Evolutionary conservation across 2,888 invertebrate genomes (phyloP), one percentile per base, ranked within the genome.

Genomic region (Coleophora deauratella): DNA sequence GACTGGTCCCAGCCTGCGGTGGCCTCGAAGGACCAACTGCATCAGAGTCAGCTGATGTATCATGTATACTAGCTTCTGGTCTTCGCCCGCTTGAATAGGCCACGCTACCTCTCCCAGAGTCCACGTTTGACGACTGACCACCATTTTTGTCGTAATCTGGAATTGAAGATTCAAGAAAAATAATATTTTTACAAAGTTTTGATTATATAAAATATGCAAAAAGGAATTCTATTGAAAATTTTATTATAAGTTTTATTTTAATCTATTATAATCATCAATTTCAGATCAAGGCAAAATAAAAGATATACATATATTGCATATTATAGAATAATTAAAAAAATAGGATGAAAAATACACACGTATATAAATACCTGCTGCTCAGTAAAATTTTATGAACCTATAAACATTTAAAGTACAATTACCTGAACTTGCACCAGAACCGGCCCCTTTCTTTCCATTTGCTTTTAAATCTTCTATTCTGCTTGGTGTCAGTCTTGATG

Each of bases 101-200:
- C 6, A 92, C 93, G 63, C 93, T 93, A n/a, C 93, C 93, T 51
- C 93, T 82, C 12, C 93, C 93, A 0, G 93, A 93, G 70, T 93
- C 93, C 14, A 91, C 91, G 63, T 93, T 92, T 0, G 92, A 92
- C 9, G 91, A 91, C 51, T 91, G 91, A n/a, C 88, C 87, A 4
- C 91, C 91, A 37, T 91, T 88, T 68, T 92, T 93, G 64, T 93
- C 92, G 59, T 92, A 93, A 73, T 93, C 93, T 62, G 86, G 67
- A 57, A 73, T 13, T 21, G 21, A 21, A 21, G 21, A 21, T 21
- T 3, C 7, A 21, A 35, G n/a, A 14, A 21, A n/a, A 15, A 21
- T 2, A 15, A 21, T 6, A n/a, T n/a, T n/a, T n/a, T n/a, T n/a
- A n/a, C n/a, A n/a, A n/a, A n/a, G n/a, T n/a, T n/a, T 10, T 3